Evolutionary conservation across 2,113 vertebrate genomes (phyloP).

Genomic region (Ammodytes dubius): DNA sequence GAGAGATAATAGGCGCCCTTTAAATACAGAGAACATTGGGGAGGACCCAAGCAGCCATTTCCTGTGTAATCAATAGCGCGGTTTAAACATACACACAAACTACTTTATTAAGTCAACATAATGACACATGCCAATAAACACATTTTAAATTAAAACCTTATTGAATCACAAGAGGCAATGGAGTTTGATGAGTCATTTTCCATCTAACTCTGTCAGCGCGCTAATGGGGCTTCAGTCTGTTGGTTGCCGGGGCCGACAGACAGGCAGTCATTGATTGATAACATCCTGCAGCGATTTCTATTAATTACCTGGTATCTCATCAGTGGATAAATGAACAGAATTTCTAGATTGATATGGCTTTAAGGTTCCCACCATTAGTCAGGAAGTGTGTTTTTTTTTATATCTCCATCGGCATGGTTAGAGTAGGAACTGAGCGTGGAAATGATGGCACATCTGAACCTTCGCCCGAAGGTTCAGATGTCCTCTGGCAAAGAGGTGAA

Average conservation of each 20-base stretch:
- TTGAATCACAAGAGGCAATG: constrained; percentile 28
- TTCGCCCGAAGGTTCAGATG: constrained; percentile 34
- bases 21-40: not conserved
- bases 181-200: constrained; percentile 44
- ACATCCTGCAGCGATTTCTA: constrained; percentile 72
- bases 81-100: not conserved
- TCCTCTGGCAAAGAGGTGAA: constrained; percentile 33
- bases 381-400: constrained; percentile 15
- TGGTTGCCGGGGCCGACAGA: constrained; percentile 52
- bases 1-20: too few relatives aligned
- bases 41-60: not conserved
- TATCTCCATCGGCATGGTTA: constrained; percentile 25
- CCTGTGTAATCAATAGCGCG: not conserved
- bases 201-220: constrained; percentile 46
- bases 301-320: constrained; percentile 80
- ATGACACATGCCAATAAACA: constrained; percentile 38
- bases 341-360: constrained; percentile 64
- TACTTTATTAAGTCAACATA: constrained; percentile 19
- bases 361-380: constrained; percentile 70
- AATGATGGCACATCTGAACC: too few relatives aligned
- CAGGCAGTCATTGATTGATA: constrained; percentile 65
- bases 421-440: constrained; percentile 15
- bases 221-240: constrained; percentile 60
- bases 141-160: constrained; percentile 40
- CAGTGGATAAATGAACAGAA: constrained; percentile 74